A percentile compares a stretch with the other conserved stretches of the same genome.
These are phyloP conservation scores for Oscheius onirici DNA, from an alignment of 2,888 invertebrate genomes.

Conservation along the genomic window DNA sequence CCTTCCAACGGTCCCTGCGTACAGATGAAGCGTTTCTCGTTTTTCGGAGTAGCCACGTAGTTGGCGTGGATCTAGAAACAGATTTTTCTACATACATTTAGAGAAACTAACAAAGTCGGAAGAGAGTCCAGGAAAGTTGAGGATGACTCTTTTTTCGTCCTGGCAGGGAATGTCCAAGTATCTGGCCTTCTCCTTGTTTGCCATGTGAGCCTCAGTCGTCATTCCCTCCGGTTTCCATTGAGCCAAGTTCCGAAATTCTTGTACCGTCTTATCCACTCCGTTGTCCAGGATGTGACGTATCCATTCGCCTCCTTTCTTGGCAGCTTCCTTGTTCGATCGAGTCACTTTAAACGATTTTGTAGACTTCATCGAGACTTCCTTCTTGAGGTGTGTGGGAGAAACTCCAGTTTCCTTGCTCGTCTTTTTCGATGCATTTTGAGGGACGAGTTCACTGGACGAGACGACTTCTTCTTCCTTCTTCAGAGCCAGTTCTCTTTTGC, in stretches of 20 bases:
- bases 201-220: conserved; percentile 47
- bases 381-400: neutral
- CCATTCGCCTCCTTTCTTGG: conserved; percentile 43
- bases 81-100: neutral
- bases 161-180: conserved; percentile 57
- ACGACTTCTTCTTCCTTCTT: neutral
- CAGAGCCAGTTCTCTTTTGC: neutral
- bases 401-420: neutral
- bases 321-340: neutral
- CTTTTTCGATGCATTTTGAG: neutral
- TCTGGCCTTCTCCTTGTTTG: conserved; percentile 50
- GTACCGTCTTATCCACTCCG: conserved; percentile 46
- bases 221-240: conserved; percentile 57
- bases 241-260: conserved; percentile 54
- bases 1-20: conserved; percentile 53
- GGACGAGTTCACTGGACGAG: too few species aligned
- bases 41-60: conserved; percentile 45
- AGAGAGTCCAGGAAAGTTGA: conserved; percentile 43
- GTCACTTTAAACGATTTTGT: conserved; percentile 27
- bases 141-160: conserved; percentile 48
- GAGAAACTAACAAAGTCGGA: conserved; percentile 39
- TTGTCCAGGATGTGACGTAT: conserved; percentile 45
- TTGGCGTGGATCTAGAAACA: conserved; percentile 52
- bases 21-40: conserved; percentile 57
- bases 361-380: neutral